These are phyloP conservation scores for Dendrolimus pini DNA, from an alignment of 2,888 invertebrate species.

Conservation along the genomic window DNA sequence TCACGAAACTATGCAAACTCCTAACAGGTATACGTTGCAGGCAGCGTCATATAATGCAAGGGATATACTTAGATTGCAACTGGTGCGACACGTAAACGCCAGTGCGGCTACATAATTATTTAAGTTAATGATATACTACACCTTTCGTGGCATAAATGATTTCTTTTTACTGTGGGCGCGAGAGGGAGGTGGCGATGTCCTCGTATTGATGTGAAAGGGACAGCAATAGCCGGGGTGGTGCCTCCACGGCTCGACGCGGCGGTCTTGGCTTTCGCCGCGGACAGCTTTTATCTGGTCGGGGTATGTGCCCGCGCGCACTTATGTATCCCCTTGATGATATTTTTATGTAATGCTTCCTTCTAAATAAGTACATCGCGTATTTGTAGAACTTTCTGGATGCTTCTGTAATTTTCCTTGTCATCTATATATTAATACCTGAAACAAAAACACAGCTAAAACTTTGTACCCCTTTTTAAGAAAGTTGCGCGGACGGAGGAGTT, in stretches of 20 bases:
- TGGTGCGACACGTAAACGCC: too few relatives aligned
- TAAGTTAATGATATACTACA: constrained; percentile 72
- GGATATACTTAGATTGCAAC: too few relatives aligned
- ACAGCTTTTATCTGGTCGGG: constrained; percentile 54
- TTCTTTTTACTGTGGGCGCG: constrained; percentile 44
- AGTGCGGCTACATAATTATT: constrained; percentile 55
- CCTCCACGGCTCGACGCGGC: constrained; percentile 31
- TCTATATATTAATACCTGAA: too few relatives aligned
- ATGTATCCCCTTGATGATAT: not conserved
- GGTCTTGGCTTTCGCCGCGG: constrained; percentile 37
- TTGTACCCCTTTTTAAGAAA: too few relatives aligned
- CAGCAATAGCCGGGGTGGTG: constrained; percentile 31
- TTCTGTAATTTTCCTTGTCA: too few relatives aligned
- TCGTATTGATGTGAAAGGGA: constrained; percentile 19
- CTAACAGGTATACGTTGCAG: too few relatives aligned
- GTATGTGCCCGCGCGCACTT: constrained; percentile 32
- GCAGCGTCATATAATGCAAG: too few relatives aligned
- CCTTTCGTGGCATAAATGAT: constrained; percentile 58
- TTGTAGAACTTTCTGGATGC: too few relatives aligned
- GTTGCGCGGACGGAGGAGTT: too few relatives aligned
- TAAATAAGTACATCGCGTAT: too few relatives aligned
- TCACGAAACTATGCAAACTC: constrained; percentile 51
- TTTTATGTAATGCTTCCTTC: too few relatives aligned
- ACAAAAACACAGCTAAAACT: too few relatives aligned
- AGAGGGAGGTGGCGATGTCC: constrained; percentile 20